Evolutionary conservation across 2,797 vertebrate species (phyloP).

Genomic region (Psittacula echo): DNA sequence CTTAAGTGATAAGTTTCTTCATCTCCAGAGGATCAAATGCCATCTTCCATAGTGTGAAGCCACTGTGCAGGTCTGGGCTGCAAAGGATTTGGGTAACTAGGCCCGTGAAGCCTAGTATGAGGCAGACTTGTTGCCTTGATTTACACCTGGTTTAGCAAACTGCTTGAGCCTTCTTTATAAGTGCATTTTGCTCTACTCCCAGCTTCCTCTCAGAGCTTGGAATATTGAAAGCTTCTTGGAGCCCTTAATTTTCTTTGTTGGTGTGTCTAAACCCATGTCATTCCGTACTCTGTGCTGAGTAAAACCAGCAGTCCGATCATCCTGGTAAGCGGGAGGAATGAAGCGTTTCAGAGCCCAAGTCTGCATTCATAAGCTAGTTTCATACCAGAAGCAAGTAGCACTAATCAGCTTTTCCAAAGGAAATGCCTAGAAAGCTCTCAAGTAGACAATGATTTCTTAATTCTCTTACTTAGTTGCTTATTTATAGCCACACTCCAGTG

Average conservation of each 20-base stretch:
- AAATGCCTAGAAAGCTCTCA: constrained; percentile 63
- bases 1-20: background rate
- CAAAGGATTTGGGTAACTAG: background rate
- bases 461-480: constrained; percentile 51
- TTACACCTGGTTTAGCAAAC: background rate
- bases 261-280: background rate
- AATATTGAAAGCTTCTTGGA: background rate
- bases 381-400: constrained; percentile 39
- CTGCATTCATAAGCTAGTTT: background rate
- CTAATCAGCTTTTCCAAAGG: constrained; percentile 65
- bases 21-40: background rate
- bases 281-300: background rate
- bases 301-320: background rate
- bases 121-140: background rate
- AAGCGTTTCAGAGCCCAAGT: constrained; percentile 6
- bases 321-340: background rate
- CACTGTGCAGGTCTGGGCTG: background rate
- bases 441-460: constrained; percentile 31
- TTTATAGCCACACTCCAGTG: constrained; percentile 41
- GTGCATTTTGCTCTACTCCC: background rate
- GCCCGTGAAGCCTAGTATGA: background rate
- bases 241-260: background rate
- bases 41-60: background rate
- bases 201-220: background rate
- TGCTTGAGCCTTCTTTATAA: background rate